Conservation (phyloP, 2,113 vertebrate genomes). For the Turdus rufiventris region DNA sequence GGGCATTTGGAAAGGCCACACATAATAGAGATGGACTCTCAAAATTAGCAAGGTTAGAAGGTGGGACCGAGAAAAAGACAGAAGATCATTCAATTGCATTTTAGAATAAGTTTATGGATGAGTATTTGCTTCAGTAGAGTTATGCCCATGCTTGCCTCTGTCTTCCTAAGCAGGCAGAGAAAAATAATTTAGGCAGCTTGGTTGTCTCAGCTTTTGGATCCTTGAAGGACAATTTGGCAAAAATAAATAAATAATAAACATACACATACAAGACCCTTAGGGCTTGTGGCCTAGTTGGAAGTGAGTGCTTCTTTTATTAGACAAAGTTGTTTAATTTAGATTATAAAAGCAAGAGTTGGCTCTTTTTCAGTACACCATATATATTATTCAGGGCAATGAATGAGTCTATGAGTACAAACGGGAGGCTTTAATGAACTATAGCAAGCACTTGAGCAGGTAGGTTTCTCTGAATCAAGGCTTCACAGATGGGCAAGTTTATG, state of each 20-base stretch:
- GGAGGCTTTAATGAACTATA: constrained; percentile 28
- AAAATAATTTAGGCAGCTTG: background rate
- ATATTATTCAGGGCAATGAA: constrained; percentile 35
- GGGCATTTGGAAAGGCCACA: background rate
- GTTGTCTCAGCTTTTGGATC: background rate
- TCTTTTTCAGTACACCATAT: background rate
- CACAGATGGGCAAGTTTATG: constrained; percentile 17
- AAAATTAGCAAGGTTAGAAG: background rate
- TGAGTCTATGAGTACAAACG: constrained; percentile 13
- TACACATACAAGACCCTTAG: background rate
- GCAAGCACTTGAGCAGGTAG: constrained; percentile 20
- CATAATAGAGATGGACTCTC: background rate
- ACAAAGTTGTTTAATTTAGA: constrained; percentile 56
- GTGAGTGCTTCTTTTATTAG: constrained; percentile 3
- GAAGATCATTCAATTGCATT: background rate
- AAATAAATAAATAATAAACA: constrained; percentile 37
- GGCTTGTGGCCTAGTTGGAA: constrained; percentile 16
- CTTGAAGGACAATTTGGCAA: background rate
- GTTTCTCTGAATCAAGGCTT: constrained; percentile 20
- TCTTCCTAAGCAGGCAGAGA: background rate
- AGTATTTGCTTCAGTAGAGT: background rate
- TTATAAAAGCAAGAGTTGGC: constrained; percentile 8
- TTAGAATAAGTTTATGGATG: background rate
- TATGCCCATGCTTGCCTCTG: background rate
- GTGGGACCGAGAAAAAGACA: background rate